Evolutionary conservation across 2,113 vertebrate species (phyloP).

Genomic region (Bettongia penicillata): DNA sequence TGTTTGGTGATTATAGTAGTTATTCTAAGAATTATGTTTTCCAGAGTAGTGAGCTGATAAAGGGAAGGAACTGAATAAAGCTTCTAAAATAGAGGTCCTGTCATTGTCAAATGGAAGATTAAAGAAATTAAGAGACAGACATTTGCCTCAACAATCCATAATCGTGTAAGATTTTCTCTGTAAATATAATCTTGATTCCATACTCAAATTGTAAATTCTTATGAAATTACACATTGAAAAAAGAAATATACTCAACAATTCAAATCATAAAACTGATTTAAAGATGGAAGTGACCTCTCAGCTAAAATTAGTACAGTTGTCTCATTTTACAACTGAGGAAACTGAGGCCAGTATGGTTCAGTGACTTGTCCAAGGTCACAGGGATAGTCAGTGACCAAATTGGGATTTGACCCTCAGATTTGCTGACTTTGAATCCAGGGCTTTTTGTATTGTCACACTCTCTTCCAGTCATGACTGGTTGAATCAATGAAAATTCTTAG

Average conservation of each 20-base stretch:
- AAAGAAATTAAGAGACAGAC: neutral
- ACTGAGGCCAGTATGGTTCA: neutral
- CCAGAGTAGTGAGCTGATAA: neutral
- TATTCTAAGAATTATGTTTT: slow-evolving; percentile 49
- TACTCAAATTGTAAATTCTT: slow-evolving; percentile 25
- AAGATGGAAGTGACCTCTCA: neutral
- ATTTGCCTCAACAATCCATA: slow-evolving; percentile 10
- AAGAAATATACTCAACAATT: neutral
- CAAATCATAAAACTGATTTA: neutral
- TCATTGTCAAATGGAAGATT: neutral
- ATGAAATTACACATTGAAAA: slow-evolving; percentile 27
- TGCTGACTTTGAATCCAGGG: neutral
- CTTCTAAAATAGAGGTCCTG: slow-evolving; percentile 5
- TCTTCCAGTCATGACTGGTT: neutral
- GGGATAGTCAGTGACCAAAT: neutral
- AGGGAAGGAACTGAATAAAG: slow-evolving; percentile 7
- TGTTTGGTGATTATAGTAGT: slow-evolving; percentile 19
- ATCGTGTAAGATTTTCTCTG: slow-evolving; percentile 1
- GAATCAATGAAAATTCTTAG: neutral
- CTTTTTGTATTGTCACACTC: neutral
- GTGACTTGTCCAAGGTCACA: neutral
- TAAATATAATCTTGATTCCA: neutral
- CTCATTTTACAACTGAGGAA: neutral
- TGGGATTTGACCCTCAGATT: neutral
- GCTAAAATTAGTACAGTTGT: neutral